Evolutionary conservation across 2,113 vertebrate species (phyloP), one percentile per base, ranked within the genome.

Genomic region (Aramus guarauna): DNA sequence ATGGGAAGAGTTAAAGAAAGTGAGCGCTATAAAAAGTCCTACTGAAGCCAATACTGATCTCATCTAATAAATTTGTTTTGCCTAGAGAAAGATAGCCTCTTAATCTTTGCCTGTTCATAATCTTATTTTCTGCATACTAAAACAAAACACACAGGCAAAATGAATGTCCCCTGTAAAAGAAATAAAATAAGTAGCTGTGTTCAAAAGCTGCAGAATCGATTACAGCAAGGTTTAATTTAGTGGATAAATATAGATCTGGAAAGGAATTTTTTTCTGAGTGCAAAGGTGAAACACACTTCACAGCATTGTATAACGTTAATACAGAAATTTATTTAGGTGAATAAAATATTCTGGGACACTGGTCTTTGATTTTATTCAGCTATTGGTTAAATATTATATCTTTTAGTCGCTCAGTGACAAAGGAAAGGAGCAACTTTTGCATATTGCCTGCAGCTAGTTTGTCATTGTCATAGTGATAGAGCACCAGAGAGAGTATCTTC

Each of bases 261-360:
- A 90, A 55, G 67, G 26, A 76, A 41, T 53, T 79, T 43, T 75
- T 79, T 91, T 72, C 50, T 53, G 37, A 45, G 59, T 92, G 50
- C 73, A 78, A 60, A 94, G 67, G 68, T 90, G 37, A 95, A 96
- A 78, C 71, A 45, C 17, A 47, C 43, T 96, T 95, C 17, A n/a
- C 6, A 77, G 52, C 53, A 87, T 69, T 91, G 22, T 7, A 29
- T 67, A 62, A 59, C 13, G 23, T 41, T 32, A 69, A 53, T 53
- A 15, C 23, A 96, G 15, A 91, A 94, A 80, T 81, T 55, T 48
- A 45, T 69, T 15, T 90, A 72, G 11, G 66, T 72, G 1, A 92
- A 68, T 64, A 88, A 27, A 43, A 48, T 91, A 41, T 69, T 73
- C 76, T 79, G 34, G n/a, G 93, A 84, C 36, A 48, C 10, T 74